These are phyloP conservation scores for Rutpela maculata DNA, from an alignment of 2,888 invertebrate genomes.

Conservation along the genomic window DNA sequence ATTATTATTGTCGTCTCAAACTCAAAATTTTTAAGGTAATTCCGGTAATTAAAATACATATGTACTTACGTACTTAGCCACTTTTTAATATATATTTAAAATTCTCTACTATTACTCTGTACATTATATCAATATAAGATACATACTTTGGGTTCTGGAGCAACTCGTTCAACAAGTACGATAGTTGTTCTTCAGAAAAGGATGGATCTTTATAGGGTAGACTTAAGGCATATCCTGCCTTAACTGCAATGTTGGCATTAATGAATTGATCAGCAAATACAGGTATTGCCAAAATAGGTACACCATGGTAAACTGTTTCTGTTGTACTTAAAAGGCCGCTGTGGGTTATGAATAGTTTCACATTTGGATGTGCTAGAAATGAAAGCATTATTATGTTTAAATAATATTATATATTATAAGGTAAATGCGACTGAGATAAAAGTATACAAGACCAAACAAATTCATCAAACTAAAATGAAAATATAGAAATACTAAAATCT, in stretches of 20 bases:
- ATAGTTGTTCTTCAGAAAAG: slow-evolving; percentile 69
- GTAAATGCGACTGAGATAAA: too few relatives aligned
- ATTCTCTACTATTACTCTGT: too few relatives aligned
- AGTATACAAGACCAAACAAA: too few relatives aligned
- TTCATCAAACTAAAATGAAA: too few relatives aligned
- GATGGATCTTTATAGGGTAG: slow-evolving; percentile 73
- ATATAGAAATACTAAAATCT: too few relatives aligned
- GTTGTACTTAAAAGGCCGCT: slow-evolving; percentile 78
- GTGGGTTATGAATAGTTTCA: slow-evolving; percentile 77
- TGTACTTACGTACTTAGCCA: too few relatives aligned
- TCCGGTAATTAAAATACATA: too few relatives aligned
- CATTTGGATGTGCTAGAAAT: slow-evolving; percentile 72
- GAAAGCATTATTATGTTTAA: background rate
- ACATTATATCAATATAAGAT: too few relatives aligned
- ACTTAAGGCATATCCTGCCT: slow-evolving; percentile 59
- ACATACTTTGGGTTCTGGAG: slow-evolving; percentile 4
- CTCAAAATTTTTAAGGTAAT: too few relatives aligned
- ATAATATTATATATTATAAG: too few relatives aligned
- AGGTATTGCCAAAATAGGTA: slow-evolving; percentile 75
- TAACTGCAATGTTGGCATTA: slow-evolving; percentile 72
- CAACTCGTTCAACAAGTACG: slow-evolving; percentile 35
- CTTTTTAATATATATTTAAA: too few relatives aligned
- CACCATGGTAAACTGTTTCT: slow-evolving; percentile 75
- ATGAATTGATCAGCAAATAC: slow-evolving; percentile 75
- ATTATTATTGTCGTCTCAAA: too few relatives aligned